phyloP scores from a whole-genome alignment of 2,113 vertebrate species.

The Puma concolor region DNA sequence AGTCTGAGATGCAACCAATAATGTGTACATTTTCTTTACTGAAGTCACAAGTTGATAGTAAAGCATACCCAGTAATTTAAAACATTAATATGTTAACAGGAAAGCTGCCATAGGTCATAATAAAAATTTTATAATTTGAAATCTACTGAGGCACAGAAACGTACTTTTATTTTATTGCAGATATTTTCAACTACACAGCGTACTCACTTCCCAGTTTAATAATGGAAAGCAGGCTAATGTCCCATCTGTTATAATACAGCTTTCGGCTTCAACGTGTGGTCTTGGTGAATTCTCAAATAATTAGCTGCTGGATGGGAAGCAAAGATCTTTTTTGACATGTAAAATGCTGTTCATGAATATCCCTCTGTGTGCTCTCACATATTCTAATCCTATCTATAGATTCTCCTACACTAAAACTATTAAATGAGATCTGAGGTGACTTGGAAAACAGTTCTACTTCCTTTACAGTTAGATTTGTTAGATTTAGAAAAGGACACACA shows the following conservation, averaged over 20 bases:
- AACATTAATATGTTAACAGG: background rate
- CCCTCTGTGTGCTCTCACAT: background rate
- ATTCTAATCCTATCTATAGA: background rate
- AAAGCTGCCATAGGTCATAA: background rate
- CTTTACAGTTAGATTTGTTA: background rate
- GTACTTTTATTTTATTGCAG: background rate
- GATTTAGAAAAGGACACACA: background rate
- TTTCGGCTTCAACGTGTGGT: background rate
- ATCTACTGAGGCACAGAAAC: background rate
- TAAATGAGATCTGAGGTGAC: background rate
- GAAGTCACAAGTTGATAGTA: background rate
- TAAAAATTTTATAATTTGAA: background rate
- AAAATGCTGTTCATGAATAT: background rate
- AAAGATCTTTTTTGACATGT: background rate
- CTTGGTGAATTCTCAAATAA: background rate
- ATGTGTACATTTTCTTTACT: constrained; percentile 10
- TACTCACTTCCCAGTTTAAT: background rate
- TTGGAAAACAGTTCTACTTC: background rate
- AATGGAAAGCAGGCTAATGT: background rate
- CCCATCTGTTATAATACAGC: background rate
- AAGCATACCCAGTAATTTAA: background rate
- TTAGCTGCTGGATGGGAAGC: background rate
- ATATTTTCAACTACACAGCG: background rate
- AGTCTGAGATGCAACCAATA: background rate
- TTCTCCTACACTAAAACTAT: background rate